Evolutionary conservation across 2,888 invertebrate genomes (phyloP), one percentile per base, ranked within the genome.

Genomic region (Raillietiella orientalis): DNA sequence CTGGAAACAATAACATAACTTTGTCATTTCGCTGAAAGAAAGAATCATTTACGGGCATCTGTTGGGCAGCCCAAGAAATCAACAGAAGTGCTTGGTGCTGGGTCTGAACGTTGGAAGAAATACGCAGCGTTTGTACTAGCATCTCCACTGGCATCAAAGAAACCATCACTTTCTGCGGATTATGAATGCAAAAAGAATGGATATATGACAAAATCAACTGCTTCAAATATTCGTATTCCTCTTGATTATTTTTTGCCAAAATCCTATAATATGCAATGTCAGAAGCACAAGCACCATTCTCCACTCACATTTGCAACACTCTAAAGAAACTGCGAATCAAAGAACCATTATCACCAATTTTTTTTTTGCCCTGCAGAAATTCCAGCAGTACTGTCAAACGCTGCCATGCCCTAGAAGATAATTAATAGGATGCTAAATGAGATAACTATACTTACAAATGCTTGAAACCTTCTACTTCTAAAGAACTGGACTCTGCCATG

Each of bases 21-120:
- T n/a, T n/a, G n/a, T n/a, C n/a, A n/a, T n/a, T n/a, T n/a, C n/a
- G n/a, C n/a, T n/a, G n/a, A n/a, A n/a, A n/a, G n/a, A n/a, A n/a
- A n/a, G n/a, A n/a, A n/a, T n/a, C n/a, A n/a, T n/a, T n/a, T 38
- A 55, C 55, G 0, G 79, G 79, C 29, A 70, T 55, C 39, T 74
- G 55, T 15, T 56, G 55, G 0, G 79, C 74, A 9, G 69, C 64
- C 29, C 67, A 59, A 0, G 72, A 62, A 2, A 93, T 52, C 2
- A 90, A 53, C 16, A 79, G 53, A 28, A 93, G 50, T 0, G 87
- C 79, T 38, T 84, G 77, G 38, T 87, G 72, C 40, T 93, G 87
- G 0, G 87, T 84, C 47, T 87, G 84, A 1, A 84, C 84, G 46
- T 84, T 84, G 39, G 69, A 66, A 0, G 84, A 77, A 3, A 66